Evolutionary conservation across 2,888 invertebrate genomes (phyloP), one percentile per base, ranked within the genome.

Genomic region (Hydrotaea cyrtoneurina): DNA sequence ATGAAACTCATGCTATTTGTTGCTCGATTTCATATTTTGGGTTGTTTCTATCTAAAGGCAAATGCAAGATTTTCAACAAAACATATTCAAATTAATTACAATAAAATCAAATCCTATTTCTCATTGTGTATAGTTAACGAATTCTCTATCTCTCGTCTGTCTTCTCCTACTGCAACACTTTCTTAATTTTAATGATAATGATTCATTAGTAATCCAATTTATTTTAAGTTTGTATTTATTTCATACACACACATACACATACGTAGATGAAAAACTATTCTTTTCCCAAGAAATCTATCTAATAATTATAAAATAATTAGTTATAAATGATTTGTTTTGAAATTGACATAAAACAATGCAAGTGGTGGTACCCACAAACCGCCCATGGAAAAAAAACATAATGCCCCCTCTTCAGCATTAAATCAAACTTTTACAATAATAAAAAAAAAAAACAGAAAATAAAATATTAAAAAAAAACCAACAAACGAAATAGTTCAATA

Each of bases 401-500:
- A 72, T 71, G 72, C 72, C 78, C 75, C 74, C 64, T 77, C 73
- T 21, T 69, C 21, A 43, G 79, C 76, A 79, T 82, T 69, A 82
- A 77, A 78, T 59, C 74, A 78, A 79, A 82, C 78, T 82, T 82
- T 85, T 85, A 72, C 78, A 81, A 79, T 74, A 74, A 82, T 36
- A 69, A 4, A 59, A 64, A 75, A n/a, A 72, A 39, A 17, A 53
- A 73, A 62, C 19, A 80, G 66, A 73, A 21, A 64, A 82, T 74
- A 82, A 79, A 64, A 55, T 50, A 79, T 26, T 8, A 50, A 26
- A 50, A 36, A 66, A 55, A 50, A 57, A 78, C 50, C 72, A 62
- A 73, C 57, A 76, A 78, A 80, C 53, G 23, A 74, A 85, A 85
- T 85, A 85, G 85, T 82, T 85, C 79, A 85, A 80, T 82, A 85